phyloP scores from a whole-genome alignment of 2,797 vertebrate genomes.

The Melanogrammus aeglefinus region DNA sequence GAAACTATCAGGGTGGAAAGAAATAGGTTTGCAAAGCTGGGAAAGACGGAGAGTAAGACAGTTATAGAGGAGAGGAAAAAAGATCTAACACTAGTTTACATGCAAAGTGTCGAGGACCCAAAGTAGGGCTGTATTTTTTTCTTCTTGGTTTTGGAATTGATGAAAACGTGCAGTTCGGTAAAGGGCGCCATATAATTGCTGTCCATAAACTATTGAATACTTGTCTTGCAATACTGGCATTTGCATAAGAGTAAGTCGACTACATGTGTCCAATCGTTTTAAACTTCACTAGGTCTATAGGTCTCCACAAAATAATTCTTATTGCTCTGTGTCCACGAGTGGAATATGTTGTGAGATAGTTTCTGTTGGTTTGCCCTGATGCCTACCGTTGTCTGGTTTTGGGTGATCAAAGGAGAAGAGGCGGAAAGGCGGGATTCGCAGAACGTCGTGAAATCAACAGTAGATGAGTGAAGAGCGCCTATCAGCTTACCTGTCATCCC shows the following conservation, averaged over 20 bases:
- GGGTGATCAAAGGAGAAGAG: constrained; percentile 70
- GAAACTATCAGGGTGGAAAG: constrained; percentile 59
- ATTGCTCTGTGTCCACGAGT: constrained; percentile 81
- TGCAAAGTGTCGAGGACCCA: constrained; percentile 98
- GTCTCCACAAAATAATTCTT: constrained; percentile 78
- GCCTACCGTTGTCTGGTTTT: constrained; percentile 66
- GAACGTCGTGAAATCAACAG: constrained; percentile 52
- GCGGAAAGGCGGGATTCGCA: constrained; percentile 61
- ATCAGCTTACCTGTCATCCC: constrained; percentile 63
- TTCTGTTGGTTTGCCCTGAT: constrained; percentile 69
- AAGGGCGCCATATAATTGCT: constrained; percentile 96
- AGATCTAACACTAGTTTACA: constrained; percentile 99
- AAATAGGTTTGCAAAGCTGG: constrained; percentile 74
- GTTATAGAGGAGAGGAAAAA: constrained; percentile 79
- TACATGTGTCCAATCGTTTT: constrained; percentile 78
- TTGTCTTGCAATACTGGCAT: constrained; percentile 82
- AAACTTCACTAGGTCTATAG: constrained; percentile 76
- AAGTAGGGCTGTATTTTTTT: constrained; percentile 79
- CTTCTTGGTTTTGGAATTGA: constrained; percentile 86
- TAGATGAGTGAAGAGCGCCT: constrained; percentile 50
- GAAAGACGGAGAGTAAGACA: constrained; percentile 76
- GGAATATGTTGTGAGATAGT: constrained; percentile 69
- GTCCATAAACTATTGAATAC: constrained; percentile 84
- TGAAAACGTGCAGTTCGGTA: constrained; percentile 98
- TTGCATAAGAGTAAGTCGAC: constrained; percentile 84